Conservation (phyloP, 2,888 invertebrate species). For the Dicycla oo region DNA sequence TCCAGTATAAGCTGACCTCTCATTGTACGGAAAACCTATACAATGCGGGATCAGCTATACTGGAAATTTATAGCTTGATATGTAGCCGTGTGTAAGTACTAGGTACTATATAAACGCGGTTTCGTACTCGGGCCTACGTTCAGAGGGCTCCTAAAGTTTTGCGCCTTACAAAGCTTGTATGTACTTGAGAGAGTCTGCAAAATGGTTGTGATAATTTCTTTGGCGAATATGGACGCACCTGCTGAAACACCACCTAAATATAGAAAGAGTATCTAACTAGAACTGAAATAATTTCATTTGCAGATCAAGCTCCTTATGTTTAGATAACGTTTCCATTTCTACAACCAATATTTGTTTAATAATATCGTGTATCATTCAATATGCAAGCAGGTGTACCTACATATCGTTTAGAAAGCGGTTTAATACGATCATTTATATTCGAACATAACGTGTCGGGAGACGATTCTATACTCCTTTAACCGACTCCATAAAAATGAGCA, state of each 20-base stretch:
- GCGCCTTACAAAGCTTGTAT: background rate
- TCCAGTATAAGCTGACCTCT: too few species aligned
- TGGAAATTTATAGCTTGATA: too few species aligned
- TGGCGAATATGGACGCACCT: background rate
- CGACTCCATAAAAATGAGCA: conserved; percentile 63
- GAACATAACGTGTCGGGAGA: conserved; percentile 66
- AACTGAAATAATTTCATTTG: background rate
- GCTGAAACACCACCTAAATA: background rate
- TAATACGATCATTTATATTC: conserved; percentile 77
- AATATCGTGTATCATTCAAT: conserved; percentile 23
- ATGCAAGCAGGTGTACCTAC: conserved; percentile 55
- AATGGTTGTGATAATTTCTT: background rate
- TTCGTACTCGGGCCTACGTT: too few species aligned
- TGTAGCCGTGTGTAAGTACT: too few species aligned
- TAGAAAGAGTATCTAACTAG: background rate
- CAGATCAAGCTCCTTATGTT: background rate
- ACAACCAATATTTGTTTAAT: conserved; percentile 28
- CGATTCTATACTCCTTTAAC: conserved; percentile 43
- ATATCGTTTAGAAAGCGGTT: conserved; percentile 75
- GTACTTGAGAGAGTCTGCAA: background rate
- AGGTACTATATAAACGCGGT: too few species aligned
- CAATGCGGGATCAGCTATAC: too few species aligned
- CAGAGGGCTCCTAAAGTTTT: too few species aligned
- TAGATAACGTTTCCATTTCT: conserved; percentile 10
- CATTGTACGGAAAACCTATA: too few species aligned